Percentiles rank a stretch among this genome's conserved stretches.
Conservation (phyloP, 2,113 vertebrate species). For the Gallinago paraguaiae region DNA sequence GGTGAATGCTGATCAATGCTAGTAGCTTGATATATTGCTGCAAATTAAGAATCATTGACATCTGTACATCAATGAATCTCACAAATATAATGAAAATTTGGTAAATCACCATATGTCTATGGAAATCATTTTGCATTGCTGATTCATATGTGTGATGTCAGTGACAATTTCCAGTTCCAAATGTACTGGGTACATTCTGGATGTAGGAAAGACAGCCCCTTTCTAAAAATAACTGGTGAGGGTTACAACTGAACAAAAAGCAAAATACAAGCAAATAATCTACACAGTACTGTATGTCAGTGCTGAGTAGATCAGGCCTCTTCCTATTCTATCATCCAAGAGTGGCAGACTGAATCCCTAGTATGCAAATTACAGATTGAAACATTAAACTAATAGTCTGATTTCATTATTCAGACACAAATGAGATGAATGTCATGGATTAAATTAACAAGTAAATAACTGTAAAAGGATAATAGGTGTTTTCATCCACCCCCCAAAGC, state of each 20-base stretch:
- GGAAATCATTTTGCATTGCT: background rate
- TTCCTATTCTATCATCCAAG: background rate
- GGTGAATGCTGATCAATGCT: background rate
- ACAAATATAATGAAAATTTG: background rate
- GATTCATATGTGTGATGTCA: background rate
- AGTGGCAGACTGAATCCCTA: background rate
- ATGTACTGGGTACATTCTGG: background rate
- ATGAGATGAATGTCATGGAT: conserved; percentile 10
- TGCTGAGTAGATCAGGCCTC: background rate
- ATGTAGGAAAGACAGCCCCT: background rate
- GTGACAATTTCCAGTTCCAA: background rate
- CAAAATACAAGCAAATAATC: background rate
- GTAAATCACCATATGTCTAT: background rate
- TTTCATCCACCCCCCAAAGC: background rate
- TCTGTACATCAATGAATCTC: background rate
- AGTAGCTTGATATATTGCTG: background rate
- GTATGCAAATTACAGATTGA: conserved; percentile 1
- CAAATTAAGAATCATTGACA: conserved; percentile 3
- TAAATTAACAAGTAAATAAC: conserved; percentile 44
- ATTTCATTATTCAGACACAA: conserved; percentile 32
- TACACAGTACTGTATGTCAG: background rate
- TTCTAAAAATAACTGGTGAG: background rate
- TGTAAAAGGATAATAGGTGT: conserved; percentile 26
- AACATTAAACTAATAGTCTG: conserved; percentile 26
- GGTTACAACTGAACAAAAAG: background rate